phyloP scores from a whole-genome alignment of 2,888 invertebrate genomes.

The Lasioglossum oenotherae region DNA sequence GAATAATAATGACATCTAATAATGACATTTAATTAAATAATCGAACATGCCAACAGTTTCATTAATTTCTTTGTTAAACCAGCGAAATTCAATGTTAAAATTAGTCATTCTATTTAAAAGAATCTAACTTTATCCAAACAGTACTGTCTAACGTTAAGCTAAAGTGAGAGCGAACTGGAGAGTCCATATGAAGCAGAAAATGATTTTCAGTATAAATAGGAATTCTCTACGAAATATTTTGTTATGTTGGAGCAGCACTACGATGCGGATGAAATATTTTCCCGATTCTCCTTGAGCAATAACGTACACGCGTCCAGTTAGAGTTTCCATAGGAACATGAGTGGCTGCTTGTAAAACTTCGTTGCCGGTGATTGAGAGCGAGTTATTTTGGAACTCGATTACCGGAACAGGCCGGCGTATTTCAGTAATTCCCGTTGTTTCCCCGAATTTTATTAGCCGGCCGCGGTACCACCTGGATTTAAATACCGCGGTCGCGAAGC shows the following conservation, averaged over 20 bases:
- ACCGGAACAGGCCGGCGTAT: slow-evolving; percentile 27
- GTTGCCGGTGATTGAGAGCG: slow-evolving; percentile 27
- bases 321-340: background rate
- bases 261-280: background rate
- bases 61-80: no score
- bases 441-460: slow-evolving; percentile 40
- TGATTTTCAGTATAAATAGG: background rate
- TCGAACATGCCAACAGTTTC: no score
- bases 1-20: background rate
- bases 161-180: no score
- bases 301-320: background rate
- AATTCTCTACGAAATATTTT: background rate
- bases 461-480: slow-evolving; percentile 14
- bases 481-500: background rate
- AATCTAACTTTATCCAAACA: no score
- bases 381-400: slow-evolving; percentile 43
- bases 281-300: background rate
- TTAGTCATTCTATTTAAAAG: no score
- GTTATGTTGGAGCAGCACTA: background rate
- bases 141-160: no score
- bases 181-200: background rate
- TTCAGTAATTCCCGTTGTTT: slow-evolving; percentile 28
- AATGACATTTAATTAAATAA: background rate
- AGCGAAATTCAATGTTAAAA: no score
- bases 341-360: slow-evolving; percentile 50